Evolutionary conservation across 2,888 invertebrate species (phyloP).

Genomic region (Rhodophaea formosa): DNA sequence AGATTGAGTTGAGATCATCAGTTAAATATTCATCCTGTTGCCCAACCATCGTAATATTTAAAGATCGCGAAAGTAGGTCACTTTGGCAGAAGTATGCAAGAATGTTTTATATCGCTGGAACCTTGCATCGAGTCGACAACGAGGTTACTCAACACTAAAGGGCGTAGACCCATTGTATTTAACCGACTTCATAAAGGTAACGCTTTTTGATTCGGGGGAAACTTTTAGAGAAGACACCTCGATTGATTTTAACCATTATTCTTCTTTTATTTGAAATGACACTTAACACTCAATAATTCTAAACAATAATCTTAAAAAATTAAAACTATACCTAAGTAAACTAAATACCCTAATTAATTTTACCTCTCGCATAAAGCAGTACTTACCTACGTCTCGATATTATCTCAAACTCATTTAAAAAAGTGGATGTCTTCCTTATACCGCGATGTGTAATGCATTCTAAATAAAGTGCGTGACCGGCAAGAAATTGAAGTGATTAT

Average conservation of each 20-base stretch:
- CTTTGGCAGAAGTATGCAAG: conserved; percentile 23
- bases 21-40: conserved; percentile 4
- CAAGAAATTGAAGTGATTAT: background rate
- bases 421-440: background rate
- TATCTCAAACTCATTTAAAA: background rate
- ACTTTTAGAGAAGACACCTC: no score
- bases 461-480: background rate
- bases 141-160: background rate
- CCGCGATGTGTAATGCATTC: background rate
- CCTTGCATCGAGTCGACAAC: background rate
- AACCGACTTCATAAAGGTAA: background rate
- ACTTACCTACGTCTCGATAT: no score
- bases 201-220: background rate
- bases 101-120: conserved; percentile 16
- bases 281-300: no score
- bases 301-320: no score
- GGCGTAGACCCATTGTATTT: background rate
- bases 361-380: no score
- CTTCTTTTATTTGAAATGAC: no score
- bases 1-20: background rate
- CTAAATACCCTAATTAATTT: no score
- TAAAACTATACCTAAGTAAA: no score
- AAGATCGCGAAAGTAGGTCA: conserved; percentile 20
- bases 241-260: no score
- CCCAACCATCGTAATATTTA: conserved; percentile 8